phyloP scores from a whole-genome alignment of 2,113 vertebrate species.

The Semnornis frantzii region DNA sequence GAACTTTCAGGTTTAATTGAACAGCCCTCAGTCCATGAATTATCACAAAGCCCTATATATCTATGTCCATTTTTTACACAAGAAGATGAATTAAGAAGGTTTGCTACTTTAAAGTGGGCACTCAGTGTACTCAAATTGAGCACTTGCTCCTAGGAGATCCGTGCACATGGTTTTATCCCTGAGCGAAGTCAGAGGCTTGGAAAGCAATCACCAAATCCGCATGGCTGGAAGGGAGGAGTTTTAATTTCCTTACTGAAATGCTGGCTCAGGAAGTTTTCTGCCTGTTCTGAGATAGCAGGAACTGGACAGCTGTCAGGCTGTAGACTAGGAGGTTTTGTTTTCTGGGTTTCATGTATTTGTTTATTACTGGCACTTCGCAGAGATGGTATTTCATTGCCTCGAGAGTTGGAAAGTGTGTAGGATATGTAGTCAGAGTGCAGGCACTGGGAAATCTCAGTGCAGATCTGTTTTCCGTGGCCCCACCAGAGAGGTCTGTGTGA shows the following conservation, averaged over 20 bases:
- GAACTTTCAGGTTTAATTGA: not conserved
- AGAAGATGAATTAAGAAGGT: not conserved
- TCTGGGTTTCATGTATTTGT: not conserved
- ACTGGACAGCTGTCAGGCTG: not conserved
- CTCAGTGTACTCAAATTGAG: not conserved
- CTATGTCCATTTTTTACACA: not conserved
- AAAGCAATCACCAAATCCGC: not conserved
- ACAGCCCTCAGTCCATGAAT: not conserved
- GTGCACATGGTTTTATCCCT: not conserved
- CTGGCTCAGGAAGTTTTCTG: not conserved
- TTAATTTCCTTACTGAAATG: not conserved
- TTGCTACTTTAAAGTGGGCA: not conserved
- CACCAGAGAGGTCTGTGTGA: not conserved
- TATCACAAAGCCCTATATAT: not conserved
- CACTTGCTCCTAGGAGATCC: not conserved
- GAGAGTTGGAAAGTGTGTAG: not conserved
- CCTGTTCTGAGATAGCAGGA: not conserved
- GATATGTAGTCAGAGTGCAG: not conserved
- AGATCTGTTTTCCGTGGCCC: not conserved
- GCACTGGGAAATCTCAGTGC: not conserved
- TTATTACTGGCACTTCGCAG: not conserved
- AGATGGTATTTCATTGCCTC: not conserved
- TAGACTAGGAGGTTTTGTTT: not conserved
- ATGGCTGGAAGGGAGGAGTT: not conserved
- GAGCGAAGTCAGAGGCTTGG: not conserved